Conservation (phyloP, 2,113 vertebrate species). For the Archocentrus centrarchus region DNA sequence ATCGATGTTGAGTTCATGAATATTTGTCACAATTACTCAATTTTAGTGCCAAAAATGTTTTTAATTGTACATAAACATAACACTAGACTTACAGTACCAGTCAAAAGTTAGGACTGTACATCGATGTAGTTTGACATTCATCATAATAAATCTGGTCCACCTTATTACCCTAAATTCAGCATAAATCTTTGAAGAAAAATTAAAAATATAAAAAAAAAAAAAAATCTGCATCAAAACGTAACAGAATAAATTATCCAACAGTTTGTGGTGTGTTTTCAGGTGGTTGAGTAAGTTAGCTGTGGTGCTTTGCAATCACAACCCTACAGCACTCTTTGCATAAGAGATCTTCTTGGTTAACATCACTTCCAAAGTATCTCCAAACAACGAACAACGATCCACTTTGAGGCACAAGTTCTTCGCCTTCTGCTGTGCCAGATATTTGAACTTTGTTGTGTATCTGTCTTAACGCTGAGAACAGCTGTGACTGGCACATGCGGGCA, state of each 20-base stretch:
- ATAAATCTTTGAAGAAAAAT: too few species aligned
- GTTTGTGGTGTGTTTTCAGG: neutral
- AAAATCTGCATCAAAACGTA: neutral
- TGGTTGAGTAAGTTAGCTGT: neutral
- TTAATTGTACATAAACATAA: neutral
- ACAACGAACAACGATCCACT: neutral
- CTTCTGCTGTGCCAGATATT: neutral
- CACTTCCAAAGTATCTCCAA: neutral
- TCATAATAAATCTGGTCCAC: neutral
- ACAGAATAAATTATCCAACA: neutral
- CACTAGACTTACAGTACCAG: neutral
- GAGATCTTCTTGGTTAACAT: accelerated
- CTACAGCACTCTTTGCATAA: neutral
- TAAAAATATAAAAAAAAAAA: neutral
- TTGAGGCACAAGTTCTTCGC: neutral
- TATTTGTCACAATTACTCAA: neutral
- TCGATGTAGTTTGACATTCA: neutral
- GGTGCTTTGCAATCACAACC: too few species aligned
- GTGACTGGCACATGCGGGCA: neutral
- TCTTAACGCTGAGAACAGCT: neutral
- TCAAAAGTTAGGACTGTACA: too few species aligned
- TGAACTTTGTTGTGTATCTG: neutral
- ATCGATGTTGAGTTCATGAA: too few species aligned
- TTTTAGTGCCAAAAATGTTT: neutral
- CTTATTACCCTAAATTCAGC: neutral